phyloP scores from a whole-genome alignment of 2,113 vertebrate genomes.

The Elanus axillaris region DNA sequence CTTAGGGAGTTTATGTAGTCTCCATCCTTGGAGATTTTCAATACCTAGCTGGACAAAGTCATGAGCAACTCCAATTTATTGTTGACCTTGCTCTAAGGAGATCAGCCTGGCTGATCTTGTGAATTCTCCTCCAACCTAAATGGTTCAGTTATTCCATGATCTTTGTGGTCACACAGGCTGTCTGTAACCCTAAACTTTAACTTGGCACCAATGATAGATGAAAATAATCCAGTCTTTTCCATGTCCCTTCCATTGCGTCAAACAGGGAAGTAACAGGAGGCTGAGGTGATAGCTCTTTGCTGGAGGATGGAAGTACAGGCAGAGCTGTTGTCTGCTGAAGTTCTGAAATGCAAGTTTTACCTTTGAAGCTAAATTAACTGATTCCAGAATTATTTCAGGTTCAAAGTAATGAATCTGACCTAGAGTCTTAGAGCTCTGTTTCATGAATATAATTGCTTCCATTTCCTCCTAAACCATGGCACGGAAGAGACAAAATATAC shows the following conservation, averaged over 20 bases:
- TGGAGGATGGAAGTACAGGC: not conserved
- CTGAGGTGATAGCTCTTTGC: not conserved
- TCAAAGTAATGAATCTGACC: not conserved
- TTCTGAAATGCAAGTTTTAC: not conserved
- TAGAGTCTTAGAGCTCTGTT: not conserved
- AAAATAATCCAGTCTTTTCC: not conserved
- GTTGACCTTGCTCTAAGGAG: not conserved
- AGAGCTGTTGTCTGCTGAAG: not conserved
- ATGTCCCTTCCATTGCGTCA: not conserved
- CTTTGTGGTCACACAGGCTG: not conserved
- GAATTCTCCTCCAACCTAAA: not conserved
- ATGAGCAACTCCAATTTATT: not conserved
- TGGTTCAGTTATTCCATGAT: not conserved
- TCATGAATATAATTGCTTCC: not conserved
- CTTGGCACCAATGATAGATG: not conserved
- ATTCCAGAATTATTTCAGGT: not conserved
- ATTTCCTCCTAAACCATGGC: not conserved
- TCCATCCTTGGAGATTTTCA: not conserved
- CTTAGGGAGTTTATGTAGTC: not conserved
- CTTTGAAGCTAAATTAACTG: not conserved
- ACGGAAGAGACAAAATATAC: not conserved
- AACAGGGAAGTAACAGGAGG: not conserved
- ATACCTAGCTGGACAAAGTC: not conserved
- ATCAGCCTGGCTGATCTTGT: not conserved
- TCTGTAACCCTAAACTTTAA: not conserved